A percentile compares a stretch with the other conserved stretches of the same genome.
phyloP scores from a whole-genome alignment of 1,140 invertebrate species.

The Penaeus vannamei region DNA sequence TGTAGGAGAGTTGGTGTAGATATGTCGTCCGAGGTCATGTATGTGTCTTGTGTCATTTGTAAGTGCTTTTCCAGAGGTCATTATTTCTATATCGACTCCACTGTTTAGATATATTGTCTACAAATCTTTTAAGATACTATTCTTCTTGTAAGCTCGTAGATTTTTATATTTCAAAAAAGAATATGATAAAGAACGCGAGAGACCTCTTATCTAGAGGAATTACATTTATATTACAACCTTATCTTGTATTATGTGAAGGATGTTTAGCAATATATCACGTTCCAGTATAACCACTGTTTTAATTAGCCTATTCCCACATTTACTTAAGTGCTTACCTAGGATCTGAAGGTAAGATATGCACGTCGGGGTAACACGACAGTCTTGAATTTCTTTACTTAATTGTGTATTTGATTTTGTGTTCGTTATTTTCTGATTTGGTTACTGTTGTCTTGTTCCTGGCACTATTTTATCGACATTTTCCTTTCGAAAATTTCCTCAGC shows the following conservation, averaged over 20 bases:
- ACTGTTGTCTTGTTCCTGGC: neutral
- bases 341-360: too few relatives aligned
- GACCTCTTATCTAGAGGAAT: neutral
- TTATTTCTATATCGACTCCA: conserved; percentile 4
- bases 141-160: conserved; percentile 12
- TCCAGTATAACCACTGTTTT: neutral
- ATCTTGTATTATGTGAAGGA: neutral
- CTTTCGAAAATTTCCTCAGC: neutral
- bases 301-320: too few relatives aligned
- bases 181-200: neutral
- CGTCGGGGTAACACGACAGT: too few relatives aligned
- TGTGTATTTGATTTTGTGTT: too few relatives aligned
- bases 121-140: neutral
- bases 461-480: neutral
- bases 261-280: conserved; percentile 20
- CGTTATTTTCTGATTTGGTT: neutral
- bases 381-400: too few relatives aligned
- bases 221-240: conserved; percentile 12
- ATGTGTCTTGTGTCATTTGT: neutral
- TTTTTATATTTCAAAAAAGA: conserved; percentile 25
- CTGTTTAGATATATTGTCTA: conserved; percentile 2
- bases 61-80: conserved; percentile 9
- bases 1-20: too few relatives aligned
- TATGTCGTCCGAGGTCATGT: too few relatives aligned
- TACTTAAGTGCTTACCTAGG: too few relatives aligned